These are phyloP conservation scores for Notiomystis cincta DNA, from an alignment of 2,113 vertebrate genomes.

Conservation along the genomic window DNA sequence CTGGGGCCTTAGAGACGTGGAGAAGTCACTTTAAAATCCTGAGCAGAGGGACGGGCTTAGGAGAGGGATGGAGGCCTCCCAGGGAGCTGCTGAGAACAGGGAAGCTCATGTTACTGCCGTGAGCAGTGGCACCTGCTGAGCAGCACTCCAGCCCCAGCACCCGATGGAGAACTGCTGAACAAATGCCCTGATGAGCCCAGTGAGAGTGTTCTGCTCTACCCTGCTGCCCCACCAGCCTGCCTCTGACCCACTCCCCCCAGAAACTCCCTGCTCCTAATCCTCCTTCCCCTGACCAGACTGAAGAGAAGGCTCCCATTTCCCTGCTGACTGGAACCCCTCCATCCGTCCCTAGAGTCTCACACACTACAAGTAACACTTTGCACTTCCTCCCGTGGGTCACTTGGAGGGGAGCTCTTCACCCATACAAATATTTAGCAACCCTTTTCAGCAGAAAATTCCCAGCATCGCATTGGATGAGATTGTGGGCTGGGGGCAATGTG, in stretches of 20 bases:
- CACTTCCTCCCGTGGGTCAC: fast-evolving
- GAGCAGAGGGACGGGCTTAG: background rate
- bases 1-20: background rate
- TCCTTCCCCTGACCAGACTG: background rate
- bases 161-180: fast-evolving
- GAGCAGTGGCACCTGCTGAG: background rate
- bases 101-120: background rate
- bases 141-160: background rate
- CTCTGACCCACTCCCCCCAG: fast-evolving
- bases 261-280: background rate
- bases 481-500: background rate
- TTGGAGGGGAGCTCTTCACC: background rate
- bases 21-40: background rate
- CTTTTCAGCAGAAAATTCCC: conserved; percentile 15
- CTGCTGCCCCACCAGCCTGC: background rate
- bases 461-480: background rate
- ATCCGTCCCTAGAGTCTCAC: background rate
- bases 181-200: background rate
- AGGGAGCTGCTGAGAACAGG: background rate
- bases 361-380: background rate
- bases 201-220: background rate
- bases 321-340: background rate
- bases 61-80: fast-evolving
- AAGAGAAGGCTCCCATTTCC: background rate
- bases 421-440: background rate